Conservation (phyloP, 2,797 vertebrate genomes). For the Epinephelus malabaricus region DNA sequence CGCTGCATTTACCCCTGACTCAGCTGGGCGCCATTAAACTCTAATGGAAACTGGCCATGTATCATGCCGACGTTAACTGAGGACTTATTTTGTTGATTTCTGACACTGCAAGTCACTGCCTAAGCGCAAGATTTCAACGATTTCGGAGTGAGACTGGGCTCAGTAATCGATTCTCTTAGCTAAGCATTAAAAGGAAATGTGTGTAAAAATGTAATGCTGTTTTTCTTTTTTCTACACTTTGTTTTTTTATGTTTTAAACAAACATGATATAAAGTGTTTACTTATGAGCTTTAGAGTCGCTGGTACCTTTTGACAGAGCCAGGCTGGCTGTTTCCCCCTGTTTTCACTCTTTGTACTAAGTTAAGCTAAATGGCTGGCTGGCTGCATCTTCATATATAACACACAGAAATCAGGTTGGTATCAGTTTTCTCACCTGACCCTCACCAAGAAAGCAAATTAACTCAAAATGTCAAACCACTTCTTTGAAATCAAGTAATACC, state of each 20-base stretch:
- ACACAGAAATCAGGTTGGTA: neutral
- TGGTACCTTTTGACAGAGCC: neutral
- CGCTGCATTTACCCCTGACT: no score
- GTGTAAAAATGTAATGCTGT: neutral
- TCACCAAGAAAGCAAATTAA: neutral
- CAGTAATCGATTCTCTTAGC: no score
- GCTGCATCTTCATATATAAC: constrained; percentile 4
- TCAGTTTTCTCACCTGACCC: neutral
- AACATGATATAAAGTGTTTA: neutral
- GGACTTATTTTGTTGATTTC: no score
- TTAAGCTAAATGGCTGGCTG: neutral
- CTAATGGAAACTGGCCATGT: no score
- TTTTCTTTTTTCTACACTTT: neutral
- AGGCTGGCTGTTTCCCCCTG: neutral
- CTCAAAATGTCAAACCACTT: constrained; percentile 1
- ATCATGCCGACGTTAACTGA: no score
- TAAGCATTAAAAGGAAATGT: neutral
- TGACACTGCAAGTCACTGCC: no score
- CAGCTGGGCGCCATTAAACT: no score
- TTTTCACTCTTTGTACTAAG: constrained; percentile 1
- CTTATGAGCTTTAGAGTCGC: neutral
- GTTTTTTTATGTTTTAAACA: neutral
- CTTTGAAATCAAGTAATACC: neutral
- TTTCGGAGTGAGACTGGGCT: no score
- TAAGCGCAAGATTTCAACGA: no score